Evolutionary conservation across 2,888 invertebrate genomes (phyloP), one percentile per base, ranked within the genome.

Genomic region (Phasia obesa): DNA sequence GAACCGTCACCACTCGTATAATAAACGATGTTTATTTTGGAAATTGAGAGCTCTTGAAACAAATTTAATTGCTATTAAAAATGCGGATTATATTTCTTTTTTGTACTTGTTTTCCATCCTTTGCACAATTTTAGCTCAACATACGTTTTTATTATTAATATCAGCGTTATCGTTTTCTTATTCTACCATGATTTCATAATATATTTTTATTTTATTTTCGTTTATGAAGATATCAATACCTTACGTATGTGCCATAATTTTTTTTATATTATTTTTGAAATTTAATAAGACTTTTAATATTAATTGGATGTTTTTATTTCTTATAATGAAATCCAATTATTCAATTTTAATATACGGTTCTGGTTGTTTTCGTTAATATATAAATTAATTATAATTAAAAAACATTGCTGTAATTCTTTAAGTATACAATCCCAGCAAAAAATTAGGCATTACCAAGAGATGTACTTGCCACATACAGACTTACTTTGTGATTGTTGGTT

Each of bases 41-140:
- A 53, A 60, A 79, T 65, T 73, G 35, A 79, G 51, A 51, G 65
- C 17, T 67, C 62, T 73, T 53, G 15, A 73, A 79, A 55, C 70
- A 55, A 69, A 73, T 81, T 59, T 78, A 78, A 78, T 83, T 78
- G 78, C 75, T 78, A 55, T 35, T 71, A 70, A 31, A 47, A 23
- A 6, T 51, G 44, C 53, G 51, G 51, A 38, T 65, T 59, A 59
- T 47, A 74, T 74, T 74, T 74, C 11, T 73, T 59, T 70, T 70
- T 64, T 38, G 6, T 49, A 35, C 67, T 31, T 19, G 19, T 67
- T 47, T 42, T n/a, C 13, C 17, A 19, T 49, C 55, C 35, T 15
- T n/a, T n/a, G n/a, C n/a, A n/a, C 47, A 57, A 0, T 38, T 21
- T 5, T 9, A 51, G 51, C 27, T 51, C 53, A 17, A 11, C 60